Conservation (phyloP, 64 coral and sea anemone species). For the Hydrozoanthus tunicans region DNA sequence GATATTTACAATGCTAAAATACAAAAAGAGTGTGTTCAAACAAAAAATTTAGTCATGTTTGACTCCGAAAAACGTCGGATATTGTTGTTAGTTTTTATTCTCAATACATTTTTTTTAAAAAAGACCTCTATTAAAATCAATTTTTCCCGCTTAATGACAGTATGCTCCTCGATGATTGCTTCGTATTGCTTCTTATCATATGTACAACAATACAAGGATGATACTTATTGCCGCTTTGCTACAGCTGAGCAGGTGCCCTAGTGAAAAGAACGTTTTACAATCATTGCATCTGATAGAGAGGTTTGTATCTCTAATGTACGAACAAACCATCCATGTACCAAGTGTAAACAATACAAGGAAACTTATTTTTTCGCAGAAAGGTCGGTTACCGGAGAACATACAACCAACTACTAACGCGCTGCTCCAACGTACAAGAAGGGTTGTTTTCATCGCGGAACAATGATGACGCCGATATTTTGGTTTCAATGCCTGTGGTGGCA, state of each 20-base stretch:
- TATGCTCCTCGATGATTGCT: too few relatives aligned
- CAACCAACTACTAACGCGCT: neutral
- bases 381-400: neutral
- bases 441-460: neutral
- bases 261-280: slow-evolving; percentile 19
- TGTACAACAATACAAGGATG: too few relatives aligned
- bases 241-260: slow-evolving; percentile 1
- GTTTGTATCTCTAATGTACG: slow-evolving; percentile 65
- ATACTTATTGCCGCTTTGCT: slow-evolving; percentile 4
- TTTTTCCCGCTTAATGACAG: too few relatives aligned
- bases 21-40: too few relatives aligned
- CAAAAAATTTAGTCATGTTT: too few relatives aligned
- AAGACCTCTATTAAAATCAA: too few relatives aligned
- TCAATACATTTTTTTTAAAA: too few relatives aligned
- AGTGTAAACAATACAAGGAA: slow-evolving; percentile 71
- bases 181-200: too few relatives aligned
- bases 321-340: slow-evolving; percentile 31
- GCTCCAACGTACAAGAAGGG: slow-evolving; percentile 20
- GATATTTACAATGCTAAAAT: too few relatives aligned
- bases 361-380: slow-evolving; percentile 44
- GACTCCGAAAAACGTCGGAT: too few relatives aligned
- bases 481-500: neutral
- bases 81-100: too few relatives aligned
- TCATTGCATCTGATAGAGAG: slow-evolving; percentile 46
- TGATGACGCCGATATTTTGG: slow-evolving; percentile 28